phyloP scores from a whole-genome alignment of 1,140 invertebrate genomes.

The Trigoniulus corallinus region DNA sequence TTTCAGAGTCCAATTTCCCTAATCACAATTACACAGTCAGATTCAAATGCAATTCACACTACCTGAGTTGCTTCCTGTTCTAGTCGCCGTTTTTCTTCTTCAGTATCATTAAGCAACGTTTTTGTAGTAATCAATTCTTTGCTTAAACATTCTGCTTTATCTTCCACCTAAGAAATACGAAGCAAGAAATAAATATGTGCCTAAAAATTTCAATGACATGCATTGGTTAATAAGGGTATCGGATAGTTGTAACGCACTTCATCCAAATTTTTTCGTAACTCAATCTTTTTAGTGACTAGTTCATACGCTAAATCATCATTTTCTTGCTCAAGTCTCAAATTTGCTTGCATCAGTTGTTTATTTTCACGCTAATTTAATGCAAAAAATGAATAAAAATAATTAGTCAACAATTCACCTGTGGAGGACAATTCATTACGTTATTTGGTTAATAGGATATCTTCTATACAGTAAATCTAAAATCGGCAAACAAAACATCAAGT shows the following conservation, averaged over 20 bases:
- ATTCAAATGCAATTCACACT: neutral
- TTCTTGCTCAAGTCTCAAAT: slow-evolving; percentile 40
- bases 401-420: too few relatives aligned
- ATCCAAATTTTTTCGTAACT: slow-evolving; percentile 36
- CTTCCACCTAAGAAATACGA: slow-evolving; percentile 34
- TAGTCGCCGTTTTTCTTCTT: slow-evolving; percentile 67
- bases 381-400: too few relatives aligned
- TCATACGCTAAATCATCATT: slow-evolving; percentile 47
- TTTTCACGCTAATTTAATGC: slow-evolving; percentile 39
- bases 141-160: slow-evolving; percentile 56
- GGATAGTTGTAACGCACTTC: slow-evolving; percentile 28
- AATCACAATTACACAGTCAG: neutral
- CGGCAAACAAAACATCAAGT: too few relatives aligned
- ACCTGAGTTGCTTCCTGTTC: slow-evolving; percentile 55
- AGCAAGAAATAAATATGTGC: neutral
- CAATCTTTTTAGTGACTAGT: slow-evolving; percentile 39
- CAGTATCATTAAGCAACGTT: slow-evolving; percentile 48
- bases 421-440: too few relatives aligned
- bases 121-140: slow-evolving; percentile 62
- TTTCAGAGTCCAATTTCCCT: neutral
- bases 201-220: too few relatives aligned
- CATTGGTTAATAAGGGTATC: too few relatives aligned
- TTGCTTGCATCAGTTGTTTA: slow-evolving; percentile 30
- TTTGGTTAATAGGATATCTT: too few relatives aligned
- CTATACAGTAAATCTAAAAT: too few relatives aligned